Conservation (phyloP, 2,113 vertebrate species). For the Cacatua alba region DNA sequence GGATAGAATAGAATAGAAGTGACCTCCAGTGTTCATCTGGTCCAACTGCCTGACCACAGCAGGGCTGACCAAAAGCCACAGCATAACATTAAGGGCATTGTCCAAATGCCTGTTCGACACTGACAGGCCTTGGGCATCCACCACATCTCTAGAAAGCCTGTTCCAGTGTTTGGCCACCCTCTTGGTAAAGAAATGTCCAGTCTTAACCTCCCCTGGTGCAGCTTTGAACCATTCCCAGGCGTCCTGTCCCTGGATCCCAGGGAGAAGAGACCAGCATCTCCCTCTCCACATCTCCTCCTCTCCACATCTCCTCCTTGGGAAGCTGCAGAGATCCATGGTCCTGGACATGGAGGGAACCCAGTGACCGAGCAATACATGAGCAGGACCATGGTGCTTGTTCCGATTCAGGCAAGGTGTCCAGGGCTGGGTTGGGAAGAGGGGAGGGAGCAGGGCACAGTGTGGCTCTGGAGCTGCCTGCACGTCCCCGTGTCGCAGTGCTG, state of each 20-base stretch:
- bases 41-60: not conserved
- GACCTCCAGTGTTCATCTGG: accelerated
- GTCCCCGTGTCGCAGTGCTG: accelerated
- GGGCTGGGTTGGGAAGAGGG: accelerated
- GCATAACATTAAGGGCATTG: not conserved
- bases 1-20: accelerated
- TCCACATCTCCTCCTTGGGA: not conserved
- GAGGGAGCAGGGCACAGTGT: not conserved
- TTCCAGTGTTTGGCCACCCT: not conserved
- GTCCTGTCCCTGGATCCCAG: not conserved
- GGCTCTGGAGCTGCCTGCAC: not conserved
- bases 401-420: accelerated
- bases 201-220: not conserved
- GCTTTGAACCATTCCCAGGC: not conserved
- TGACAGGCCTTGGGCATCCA: not conserved
- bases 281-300: not conserved
- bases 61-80: not conserved
- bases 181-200: not conserved
- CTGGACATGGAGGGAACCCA: accelerated
- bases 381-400: not conserved
- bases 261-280: not conserved
- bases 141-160: not conserved
- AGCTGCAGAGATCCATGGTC: not conserved
- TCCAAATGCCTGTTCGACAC: not conserved
- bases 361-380: not conserved